Percentiles rank a stretch among this genome's conserved stretches.
Evolutionary conservation across 2,797 vertebrate genomes (phyloP).

Genomic region (Geotrypetes seraphini): DNA sequence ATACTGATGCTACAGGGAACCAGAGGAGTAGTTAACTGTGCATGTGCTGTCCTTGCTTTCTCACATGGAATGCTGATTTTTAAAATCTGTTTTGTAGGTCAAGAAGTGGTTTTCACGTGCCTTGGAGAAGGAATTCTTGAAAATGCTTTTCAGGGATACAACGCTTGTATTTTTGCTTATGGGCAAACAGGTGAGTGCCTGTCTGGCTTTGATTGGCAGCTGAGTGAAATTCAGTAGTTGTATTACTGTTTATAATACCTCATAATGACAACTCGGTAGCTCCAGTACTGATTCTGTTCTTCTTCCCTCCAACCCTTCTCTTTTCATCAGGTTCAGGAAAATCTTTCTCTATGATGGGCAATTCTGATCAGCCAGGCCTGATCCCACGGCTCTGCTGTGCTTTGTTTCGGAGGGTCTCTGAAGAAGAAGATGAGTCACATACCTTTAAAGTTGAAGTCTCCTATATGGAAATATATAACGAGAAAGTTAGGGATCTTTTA

Average conservation of each 20-base stretch:
- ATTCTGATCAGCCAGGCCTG: slow-evolving; percentile 84
- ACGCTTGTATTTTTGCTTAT: slow-evolving; percentile 98
- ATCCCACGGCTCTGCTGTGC: slow-evolving; percentile 94
- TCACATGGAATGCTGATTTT: too few species aligned
- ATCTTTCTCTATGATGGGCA: slow-evolving; percentile 98
- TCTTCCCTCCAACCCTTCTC: not conserved
- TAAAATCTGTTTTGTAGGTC: slow-evolving; percentile 76
- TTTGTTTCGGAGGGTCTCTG: slow-evolving; percentile 84
- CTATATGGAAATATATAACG: slow-evolving; percentile 98
- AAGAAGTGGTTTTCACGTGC: slow-evolving; percentile 97
- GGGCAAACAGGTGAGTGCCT: slow-evolving; percentile 92
- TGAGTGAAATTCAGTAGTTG: too few species aligned
- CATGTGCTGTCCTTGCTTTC: too few species aligned
- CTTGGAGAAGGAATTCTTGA: slow-evolving; percentile 98
- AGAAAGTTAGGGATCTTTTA: slow-evolving; percentile 92
- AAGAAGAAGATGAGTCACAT: slow-evolving; percentile 73
- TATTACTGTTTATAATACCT: not conserved
- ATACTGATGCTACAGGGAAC: too few species aligned
- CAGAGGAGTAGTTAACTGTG: too few species aligned
- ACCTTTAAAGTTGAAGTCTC: slow-evolving; percentile 95
- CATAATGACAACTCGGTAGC: not conserved
- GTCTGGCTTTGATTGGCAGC: too few species aligned
- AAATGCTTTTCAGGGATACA: slow-evolving; percentile 98
- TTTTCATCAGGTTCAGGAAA: slow-evolving; percentile 84
- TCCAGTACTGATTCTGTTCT: not conserved